phyloP scores from a whole-genome alignment of 1,140 invertebrate species.

The Cecropterus lyciades region DNA sequence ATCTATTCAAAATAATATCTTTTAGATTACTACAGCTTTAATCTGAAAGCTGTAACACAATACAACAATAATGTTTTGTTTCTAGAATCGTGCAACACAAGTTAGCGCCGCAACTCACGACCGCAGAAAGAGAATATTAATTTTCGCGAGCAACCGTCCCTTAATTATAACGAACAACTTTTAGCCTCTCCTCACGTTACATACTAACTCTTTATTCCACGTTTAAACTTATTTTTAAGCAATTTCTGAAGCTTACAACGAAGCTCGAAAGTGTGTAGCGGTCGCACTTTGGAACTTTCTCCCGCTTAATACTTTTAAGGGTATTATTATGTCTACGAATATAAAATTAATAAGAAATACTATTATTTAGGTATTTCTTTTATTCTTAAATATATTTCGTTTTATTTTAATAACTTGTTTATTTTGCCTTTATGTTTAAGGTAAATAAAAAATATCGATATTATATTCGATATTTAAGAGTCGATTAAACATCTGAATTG shows the following conservation, averaged over 20 bases:
- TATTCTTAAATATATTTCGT: too few relatives aligned
- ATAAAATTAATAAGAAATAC: too few relatives aligned
- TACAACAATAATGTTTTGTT: conserved; percentile 10
- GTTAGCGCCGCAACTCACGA: conserved; percentile 40
- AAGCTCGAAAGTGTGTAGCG: conserved; percentile 38
- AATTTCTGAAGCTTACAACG: conserved; percentile 48
- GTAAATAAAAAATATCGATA: too few relatives aligned
- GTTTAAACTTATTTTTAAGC: conserved; percentile 59
- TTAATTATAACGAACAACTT: conserved; percentile 72
- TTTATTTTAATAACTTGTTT: too few relatives aligned
- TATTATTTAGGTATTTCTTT: too few relatives aligned
- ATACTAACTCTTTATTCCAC: conserved; percentile 53
- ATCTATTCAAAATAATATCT: not conserved
- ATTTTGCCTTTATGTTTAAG: too few relatives aligned
- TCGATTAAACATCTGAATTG: too few relatives aligned
- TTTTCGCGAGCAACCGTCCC: conserved; percentile 58
- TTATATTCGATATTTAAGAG: too few relatives aligned
- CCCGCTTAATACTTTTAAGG: conserved; percentile 52
- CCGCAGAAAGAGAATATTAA: conserved; percentile 65
- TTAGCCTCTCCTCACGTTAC: conserved; percentile 60
- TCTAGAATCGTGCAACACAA: conserved; percentile 33
- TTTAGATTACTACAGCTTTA: conserved; percentile 17
- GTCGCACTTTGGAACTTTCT: conserved; percentile 47
- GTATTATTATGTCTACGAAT: conserved; percentile 23
- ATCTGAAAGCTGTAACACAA: not conserved